Base-by-base conservation (phyloP, 2,113 vertebrate species). In the Ahaetulla prasina region DNA sequence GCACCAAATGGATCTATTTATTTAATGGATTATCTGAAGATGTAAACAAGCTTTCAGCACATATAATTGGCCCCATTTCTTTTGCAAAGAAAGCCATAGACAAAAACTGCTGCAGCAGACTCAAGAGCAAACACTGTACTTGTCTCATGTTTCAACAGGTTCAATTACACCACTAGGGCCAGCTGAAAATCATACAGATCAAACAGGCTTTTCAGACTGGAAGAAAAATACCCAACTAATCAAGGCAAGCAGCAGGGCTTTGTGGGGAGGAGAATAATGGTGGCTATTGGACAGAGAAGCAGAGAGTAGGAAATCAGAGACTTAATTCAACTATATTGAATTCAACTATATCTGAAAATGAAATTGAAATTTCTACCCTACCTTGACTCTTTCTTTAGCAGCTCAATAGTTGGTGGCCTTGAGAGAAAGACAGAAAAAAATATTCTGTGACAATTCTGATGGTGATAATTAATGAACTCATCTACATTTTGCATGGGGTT, bases 351-450 rank as follows among this genome's bases (percentile, higher is more conserved):
- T 49, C 92, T 49, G 90, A 0, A 93, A 55, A 47, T 84, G 93
- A 45, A 95, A 94, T 39, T 53, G 94, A 14, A 49, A 86, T 93
- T 84, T 95, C 39, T 87, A 8, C 92, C 95, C 43, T 98, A 99
- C 99, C 98, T 96, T 92, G 97, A 96, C 94, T 98, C 98, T 97
- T 98, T 96, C 95, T 98, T 98, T 96, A 99, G 96, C 94, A 99
- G 94, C 94, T 97, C 97, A 93, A 99, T 98, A 91, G 98, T 95
- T 92, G 98, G 96, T 93, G 97, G 97, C 7, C 99, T 99, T 97
- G 68, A 93, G 96, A 89, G 92, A 93, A 63, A 95, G 95, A 94
- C 11, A 94, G 14, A 96, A 30, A 87, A 85, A 94, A 93, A 90
- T 1, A 96, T 86, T 12, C 80, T 52, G 88, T 16, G 86, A 87